Percentiles rank a stretch among this genome's conserved stretches.
Evolutionary conservation across 2,888 invertebrate genomes (phyloP).

Genomic region (Sisyra terminalis): DNA sequence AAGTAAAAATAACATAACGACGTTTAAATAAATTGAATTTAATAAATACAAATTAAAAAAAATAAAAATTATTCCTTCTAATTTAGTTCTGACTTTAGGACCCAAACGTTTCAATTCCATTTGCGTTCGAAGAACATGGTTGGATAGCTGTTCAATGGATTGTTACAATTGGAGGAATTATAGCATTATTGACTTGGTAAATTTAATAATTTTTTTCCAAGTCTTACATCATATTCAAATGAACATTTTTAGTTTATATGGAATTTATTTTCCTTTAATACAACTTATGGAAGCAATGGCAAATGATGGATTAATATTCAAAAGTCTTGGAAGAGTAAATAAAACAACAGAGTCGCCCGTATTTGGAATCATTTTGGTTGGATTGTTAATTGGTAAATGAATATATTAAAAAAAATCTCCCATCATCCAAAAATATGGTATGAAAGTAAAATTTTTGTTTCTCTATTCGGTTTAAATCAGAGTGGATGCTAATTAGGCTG

Average conservation of each 20-base stretch:
- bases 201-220: background rate
- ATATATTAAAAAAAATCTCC: no score
- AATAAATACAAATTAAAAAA: no score
- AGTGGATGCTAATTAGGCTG: no score
- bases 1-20: no score
- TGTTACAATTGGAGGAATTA: slow-evolving; percentile 70
- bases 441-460: no score
- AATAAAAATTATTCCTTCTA: no score
- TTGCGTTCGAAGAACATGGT: slow-evolving; percentile 55
- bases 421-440: no score
- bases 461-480: no score
- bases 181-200: slow-evolving; percentile 70
- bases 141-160: slow-evolving; percentile 69
- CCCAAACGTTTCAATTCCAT: slow-evolving; percentile 61
- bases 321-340: slow-evolving; percentile 51
- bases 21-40: no score
- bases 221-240: no score
- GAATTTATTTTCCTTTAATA: slow-evolving; percentile 67
- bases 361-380: slow-evolving; percentile 52
- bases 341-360: slow-evolving; percentile 56
- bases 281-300: slow-evolving; percentile 79
- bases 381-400: slow-evolving; percentile 51
- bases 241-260: slow-evolving; percentile 44
- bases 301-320: slow-evolving; percentile 62
- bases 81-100: slow-evolving; percentile 33